These are phyloP conservation scores for Heliothis subflexa DNA, from an alignment of 1,140 invertebrate species.

Conservation along the genomic window DNA sequence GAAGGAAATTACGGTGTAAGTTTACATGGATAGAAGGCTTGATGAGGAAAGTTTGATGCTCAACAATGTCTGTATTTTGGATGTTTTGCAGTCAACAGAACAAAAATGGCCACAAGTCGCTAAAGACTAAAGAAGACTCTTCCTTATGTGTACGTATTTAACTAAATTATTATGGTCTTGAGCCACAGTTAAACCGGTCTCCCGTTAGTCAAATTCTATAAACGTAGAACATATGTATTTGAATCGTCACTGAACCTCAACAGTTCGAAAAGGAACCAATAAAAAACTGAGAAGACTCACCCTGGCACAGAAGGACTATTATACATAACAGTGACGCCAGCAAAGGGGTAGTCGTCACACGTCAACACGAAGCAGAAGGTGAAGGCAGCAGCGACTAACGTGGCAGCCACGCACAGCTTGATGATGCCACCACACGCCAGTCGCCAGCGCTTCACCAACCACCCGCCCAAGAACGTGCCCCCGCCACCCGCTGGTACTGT, in stretches of 20 bases:
- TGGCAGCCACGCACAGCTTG: conserved; percentile 89
- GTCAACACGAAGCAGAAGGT: conserved; percentile 90
- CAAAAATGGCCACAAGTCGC: too few relatives aligned
- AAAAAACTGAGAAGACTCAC: conserved; percentile 71
- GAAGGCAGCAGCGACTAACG: conserved; percentile 87
- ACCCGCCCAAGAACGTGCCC: conserved; percentile 93
- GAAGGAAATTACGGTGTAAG: neutral
- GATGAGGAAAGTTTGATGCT: too few relatives aligned
- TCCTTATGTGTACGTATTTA: too few relatives aligned
- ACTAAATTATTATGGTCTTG: too few relatives aligned
- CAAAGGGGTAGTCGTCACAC: conserved; percentile 91
- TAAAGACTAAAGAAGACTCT: too few relatives aligned
- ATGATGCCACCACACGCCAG: conserved; percentile 92
- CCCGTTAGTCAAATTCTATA: too few relatives aligned
- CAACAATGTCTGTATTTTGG: too few relatives aligned
- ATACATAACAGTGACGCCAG: conserved; percentile 90
- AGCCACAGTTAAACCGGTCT: too few relatives aligned
- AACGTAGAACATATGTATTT: too few relatives aligned
- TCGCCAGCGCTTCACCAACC: conserved; percentile 91
- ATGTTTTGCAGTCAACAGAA: too few relatives aligned
- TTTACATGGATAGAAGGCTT: too few relatives aligned
- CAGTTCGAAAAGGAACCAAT: neutral
- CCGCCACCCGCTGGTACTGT: conserved; percentile 91
- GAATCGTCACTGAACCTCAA: too few relatives aligned
- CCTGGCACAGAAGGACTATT: conserved; percentile 69